Conservation (phyloP, 2,113 vertebrate genomes). For the Delphinus delphis region DNA sequence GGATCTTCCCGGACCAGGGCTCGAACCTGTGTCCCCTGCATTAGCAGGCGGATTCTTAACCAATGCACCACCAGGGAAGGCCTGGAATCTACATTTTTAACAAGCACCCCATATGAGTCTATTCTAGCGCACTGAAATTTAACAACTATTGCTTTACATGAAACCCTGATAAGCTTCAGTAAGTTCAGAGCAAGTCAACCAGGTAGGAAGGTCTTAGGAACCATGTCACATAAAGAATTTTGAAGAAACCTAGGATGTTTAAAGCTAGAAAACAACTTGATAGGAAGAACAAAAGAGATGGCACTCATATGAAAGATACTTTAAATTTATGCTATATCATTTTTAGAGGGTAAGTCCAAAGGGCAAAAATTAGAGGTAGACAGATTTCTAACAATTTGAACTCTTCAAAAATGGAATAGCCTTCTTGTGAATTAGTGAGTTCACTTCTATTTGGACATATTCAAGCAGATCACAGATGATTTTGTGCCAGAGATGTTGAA, state of each 20-base stretch:
- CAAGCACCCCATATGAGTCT: neutral
- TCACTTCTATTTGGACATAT: neutral
- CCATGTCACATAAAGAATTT: neutral
- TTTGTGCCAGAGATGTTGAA: neutral
- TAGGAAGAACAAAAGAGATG: neutral
- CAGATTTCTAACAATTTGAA: neutral
- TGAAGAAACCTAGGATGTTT: neutral
- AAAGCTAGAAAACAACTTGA: neutral
- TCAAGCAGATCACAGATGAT: neutral
- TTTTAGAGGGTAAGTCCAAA: neutral
- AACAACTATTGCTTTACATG: neutral
- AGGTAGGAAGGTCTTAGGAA: neutral
- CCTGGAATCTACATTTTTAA: conserved; percentile 2
- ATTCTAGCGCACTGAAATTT: neutral
- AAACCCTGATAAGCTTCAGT: neutral
- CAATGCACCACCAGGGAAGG: no score
- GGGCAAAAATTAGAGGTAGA: neutral
- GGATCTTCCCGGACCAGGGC: no score
- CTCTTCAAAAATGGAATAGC: neutral
- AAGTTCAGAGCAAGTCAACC: neutral
- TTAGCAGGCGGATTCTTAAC: no score
- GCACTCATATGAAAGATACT: neutral
- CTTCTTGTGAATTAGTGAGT: neutral
- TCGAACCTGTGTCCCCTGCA: no score
- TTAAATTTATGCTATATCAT: neutral